Evolutionary conservation across 2,888 invertebrate species (phyloP).

Genomic region (Amphimallon solstitiale): DNA sequence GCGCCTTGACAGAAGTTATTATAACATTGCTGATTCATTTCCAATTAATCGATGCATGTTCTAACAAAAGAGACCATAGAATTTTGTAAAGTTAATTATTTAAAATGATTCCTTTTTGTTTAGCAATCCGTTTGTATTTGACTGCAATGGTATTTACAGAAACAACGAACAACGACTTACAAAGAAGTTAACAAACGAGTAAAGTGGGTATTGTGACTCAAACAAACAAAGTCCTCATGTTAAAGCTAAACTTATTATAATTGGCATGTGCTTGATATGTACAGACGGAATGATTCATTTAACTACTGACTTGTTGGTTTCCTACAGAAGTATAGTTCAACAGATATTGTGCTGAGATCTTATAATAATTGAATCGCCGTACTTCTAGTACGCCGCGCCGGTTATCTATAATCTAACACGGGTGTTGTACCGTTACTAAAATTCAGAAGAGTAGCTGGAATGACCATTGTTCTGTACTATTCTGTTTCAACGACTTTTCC

Average conservation of each 20-base stretch:
- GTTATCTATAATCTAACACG: constrained; percentile 35
- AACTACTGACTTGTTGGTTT: constrained; percentile 19
- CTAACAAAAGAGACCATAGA: not conserved
- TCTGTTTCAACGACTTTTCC: not conserved
- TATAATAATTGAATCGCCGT: constrained; percentile 26
- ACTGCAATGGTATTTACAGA: constrained; percentile 1
- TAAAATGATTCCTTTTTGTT: constrained; percentile 3
- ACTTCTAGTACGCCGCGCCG: constrained; percentile 6
- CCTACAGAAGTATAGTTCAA: constrained; percentile 7
- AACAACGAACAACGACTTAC: not conserved
- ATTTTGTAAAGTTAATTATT: constrained; percentile 1
- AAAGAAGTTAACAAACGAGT: constrained; percentile 12
- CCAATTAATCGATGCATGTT: not conserved
- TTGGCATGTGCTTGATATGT: constrained; percentile 29
- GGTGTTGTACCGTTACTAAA: constrained; percentile 36
- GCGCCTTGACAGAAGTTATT: not conserved
- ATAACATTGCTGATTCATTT: too few relatives aligned
- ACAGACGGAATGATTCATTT: constrained; percentile 20
- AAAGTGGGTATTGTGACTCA: constrained; percentile 9
- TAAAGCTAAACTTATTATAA: constrained; percentile 19
- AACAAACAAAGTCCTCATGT: constrained; percentile 18
- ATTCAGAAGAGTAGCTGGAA: constrained; percentile 17
- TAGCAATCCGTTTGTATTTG: not conserved
- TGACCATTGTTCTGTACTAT: constrained; percentile 24
- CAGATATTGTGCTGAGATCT: constrained; percentile 13